Evolutionary conservation across 2,888 invertebrate species (phyloP).

Genomic region (Globia sparganii): DNA sequence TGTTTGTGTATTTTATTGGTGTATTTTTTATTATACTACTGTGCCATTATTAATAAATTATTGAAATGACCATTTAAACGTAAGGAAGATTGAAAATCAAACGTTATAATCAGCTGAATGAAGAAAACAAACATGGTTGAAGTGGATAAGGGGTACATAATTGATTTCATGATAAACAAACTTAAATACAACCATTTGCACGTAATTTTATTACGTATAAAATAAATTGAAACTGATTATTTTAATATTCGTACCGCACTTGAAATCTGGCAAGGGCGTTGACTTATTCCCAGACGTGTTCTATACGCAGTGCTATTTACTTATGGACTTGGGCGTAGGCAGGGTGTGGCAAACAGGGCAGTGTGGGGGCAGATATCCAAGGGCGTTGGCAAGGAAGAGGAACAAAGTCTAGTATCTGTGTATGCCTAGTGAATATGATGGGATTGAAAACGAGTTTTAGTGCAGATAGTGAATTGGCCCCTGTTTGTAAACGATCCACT

Average conservation of each 20-base stretch:
- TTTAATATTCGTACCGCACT: conserved; percentile 11
- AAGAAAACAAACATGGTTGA: neutral
- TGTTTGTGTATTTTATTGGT: neutral
- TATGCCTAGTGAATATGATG: conserved; percentile 7
- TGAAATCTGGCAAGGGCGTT: conserved; percentile 62
- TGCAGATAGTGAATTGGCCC: conserved; percentile 1
- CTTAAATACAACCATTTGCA: neutral
- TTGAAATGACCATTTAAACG: neutral
- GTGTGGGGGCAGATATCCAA: conserved; percentile 44
- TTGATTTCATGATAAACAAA: neutral
- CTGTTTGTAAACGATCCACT: neutral
- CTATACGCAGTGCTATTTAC: conserved; percentile 54
- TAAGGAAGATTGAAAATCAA: neutral
- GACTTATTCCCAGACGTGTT: conserved; percentile 52
- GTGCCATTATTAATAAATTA: neutral
- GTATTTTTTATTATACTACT: neutral
- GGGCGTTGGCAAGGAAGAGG: conserved; percentile 48
- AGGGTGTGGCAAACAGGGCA: conserved; percentile 49
- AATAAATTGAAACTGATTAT: neutral
- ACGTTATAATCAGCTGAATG: neutral
- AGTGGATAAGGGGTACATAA: neutral
- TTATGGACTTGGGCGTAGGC: conserved; percentile 51
- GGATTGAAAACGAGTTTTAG: neutral
- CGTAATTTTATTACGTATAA: neutral
- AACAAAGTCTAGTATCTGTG: conserved; percentile 35